phyloP scores from a whole-genome alignment of 1,140 invertebrate species.

The Bombus turneri region DNA sequence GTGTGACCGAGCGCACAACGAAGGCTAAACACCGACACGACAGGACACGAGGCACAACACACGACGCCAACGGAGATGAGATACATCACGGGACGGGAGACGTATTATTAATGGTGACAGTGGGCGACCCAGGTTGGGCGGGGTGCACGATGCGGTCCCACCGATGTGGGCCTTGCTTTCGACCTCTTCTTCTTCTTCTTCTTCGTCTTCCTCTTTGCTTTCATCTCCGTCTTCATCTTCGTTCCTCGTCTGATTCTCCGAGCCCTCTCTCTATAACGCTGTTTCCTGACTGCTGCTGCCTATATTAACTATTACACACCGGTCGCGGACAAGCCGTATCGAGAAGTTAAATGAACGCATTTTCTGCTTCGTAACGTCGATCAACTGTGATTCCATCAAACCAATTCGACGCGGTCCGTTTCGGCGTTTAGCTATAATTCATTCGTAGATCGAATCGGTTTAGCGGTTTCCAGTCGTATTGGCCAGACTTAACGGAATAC shows the following conservation, averaged over 20 bases:
- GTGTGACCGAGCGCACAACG: conserved; percentile 14
- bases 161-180: conserved; percentile 65
- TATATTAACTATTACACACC: conserved; percentile 36
- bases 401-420: conserved; percentile 40
- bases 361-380: conserved; percentile 43
- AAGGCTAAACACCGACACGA: conserved; percentile 56
- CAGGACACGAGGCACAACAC: conserved; percentile 61
- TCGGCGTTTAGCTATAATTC: conserved; percentile 29
- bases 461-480: not conserved
- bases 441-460: conserved; percentile 39
- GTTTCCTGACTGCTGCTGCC: conserved; percentile 7
- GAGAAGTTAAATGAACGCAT: conserved; percentile 35
- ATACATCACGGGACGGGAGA: conserved; percentile 79
- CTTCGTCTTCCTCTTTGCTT: conserved; percentile 4
- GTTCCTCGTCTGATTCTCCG: not conserved
- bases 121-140: conserved; percentile 78
- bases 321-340: not conserved
- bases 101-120: conserved; percentile 80
- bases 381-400: conserved; percentile 34
- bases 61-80: conserved; percentile 72
- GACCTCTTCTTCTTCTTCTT: conserved; percentile 43
- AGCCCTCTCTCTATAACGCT: not conserved
- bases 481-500: not conserved
- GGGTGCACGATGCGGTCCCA: conserved; percentile 68
- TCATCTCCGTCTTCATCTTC: conserved; percentile 40